Evolutionary conservation across 2,888 invertebrate species (phyloP).

Genomic region (Limnephilus rhombicus): DNA sequence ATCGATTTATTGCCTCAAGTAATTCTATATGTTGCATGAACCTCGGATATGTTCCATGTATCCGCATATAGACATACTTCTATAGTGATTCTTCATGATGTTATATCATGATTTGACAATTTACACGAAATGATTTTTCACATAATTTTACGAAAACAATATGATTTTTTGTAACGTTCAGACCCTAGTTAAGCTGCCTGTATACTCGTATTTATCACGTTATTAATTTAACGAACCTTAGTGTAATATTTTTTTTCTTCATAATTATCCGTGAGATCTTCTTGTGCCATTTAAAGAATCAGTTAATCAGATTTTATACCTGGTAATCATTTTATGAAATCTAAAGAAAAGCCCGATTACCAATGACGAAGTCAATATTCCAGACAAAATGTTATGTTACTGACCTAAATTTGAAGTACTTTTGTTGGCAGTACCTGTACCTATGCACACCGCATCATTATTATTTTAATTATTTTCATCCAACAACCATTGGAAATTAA

Average conservation of each 20-base stretch:
- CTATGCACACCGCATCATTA: not conserved
- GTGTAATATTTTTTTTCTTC: not conserved
- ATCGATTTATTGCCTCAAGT: too few relatives aligned
- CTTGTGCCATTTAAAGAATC: not conserved
- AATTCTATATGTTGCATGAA: too few relatives aligned
- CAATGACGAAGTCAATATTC: constrained; percentile 1
- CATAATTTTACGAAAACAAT: not conserved
- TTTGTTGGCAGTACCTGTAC: too few relatives aligned
- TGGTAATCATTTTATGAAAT: not conserved
- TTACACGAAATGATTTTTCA: not conserved
- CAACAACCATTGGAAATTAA: not conserved
- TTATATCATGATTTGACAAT: not conserved
- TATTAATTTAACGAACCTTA: not conserved
- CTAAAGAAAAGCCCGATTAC: not conserved
- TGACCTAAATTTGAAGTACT: not conserved
- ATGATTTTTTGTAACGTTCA: not conserved
- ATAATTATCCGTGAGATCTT: not conserved
- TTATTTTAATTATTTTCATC: not conserved
- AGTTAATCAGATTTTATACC: not conserved
- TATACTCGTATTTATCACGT: not conserved
- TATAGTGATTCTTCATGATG: too few relatives aligned
- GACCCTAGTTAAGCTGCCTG: not conserved
- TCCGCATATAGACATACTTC: too few relatives aligned
- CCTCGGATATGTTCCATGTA: too few relatives aligned
- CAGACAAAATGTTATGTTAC: not conserved